phyloP scores from a whole-genome alignment of 2,113 vertebrate species.

The Bungarus multicinctus region DNA sequence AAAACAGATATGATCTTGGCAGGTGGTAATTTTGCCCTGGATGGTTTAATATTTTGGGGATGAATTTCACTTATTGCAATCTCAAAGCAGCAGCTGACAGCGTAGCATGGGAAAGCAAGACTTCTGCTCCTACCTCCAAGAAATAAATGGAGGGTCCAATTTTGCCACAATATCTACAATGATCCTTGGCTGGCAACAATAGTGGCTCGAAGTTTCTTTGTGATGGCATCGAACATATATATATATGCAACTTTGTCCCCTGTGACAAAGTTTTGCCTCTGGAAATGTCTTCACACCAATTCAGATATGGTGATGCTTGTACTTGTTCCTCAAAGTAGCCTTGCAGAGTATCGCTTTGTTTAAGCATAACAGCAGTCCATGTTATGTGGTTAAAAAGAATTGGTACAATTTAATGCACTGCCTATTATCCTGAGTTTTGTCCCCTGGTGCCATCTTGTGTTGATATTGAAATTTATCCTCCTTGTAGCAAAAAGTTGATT shows the following conservation, averaged over 20 bases:
- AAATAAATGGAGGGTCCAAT: neutral
- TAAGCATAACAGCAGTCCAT: conserved; percentile 32
- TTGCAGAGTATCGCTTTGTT: conserved; percentile 28
- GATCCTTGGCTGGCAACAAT: neutral
- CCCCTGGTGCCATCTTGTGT: conserved; percentile 72
- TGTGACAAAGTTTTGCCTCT: neutral
- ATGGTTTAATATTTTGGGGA: neutral
- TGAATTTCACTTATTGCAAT: neutral
- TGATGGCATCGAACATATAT: neutral
- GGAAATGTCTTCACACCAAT: neutral
- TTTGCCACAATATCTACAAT: neutral
- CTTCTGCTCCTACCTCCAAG: neutral
- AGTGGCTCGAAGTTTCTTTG: neutral
- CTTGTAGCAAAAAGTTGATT: neutral
- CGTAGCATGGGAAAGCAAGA: neutral
- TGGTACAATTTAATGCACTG: conserved; percentile 5
- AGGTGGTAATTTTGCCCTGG: neutral
- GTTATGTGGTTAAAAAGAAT: neutral
- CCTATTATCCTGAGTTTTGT: conserved; percentile 49
- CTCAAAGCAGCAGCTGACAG: neutral
- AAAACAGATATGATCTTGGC: neutral
- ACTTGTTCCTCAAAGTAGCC: neutral
- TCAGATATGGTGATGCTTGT: neutral
- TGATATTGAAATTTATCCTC: neutral
- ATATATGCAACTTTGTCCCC: neutral